phyloP scores from a whole-genome alignment of 2,888 invertebrate species.

The Hymenopus coronatus region DNA sequence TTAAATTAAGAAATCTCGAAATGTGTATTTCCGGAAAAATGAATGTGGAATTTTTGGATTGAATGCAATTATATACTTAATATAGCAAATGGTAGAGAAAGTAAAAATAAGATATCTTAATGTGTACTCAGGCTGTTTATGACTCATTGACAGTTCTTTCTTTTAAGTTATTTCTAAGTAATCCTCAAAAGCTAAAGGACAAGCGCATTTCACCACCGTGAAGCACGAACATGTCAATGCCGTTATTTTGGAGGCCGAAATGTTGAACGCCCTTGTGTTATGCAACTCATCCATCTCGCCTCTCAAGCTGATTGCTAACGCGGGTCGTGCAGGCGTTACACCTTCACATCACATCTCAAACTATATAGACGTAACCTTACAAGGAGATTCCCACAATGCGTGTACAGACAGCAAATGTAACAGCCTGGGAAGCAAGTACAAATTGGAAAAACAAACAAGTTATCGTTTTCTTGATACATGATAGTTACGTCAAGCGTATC shows the following conservation, averaged over 20 bases:
- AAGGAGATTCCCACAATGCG: neutral
- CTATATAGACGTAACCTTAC: neutral
- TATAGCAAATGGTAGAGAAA: too few species aligned
- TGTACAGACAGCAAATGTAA: neutral
- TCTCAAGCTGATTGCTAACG: neutral
- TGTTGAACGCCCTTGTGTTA: neutral
- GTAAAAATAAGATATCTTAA: too few species aligned
- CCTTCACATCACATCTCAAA: neutral
- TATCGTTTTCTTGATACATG: too few species aligned
- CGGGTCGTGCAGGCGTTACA: neutral
- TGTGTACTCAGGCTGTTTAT: neutral
- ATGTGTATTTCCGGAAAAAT: too few species aligned
- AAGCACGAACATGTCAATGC: neutral
- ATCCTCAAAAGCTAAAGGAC: neutral
- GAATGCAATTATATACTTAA: too few species aligned
- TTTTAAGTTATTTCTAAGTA: neutral
- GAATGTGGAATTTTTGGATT: too few species aligned
- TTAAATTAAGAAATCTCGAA: too few species aligned
- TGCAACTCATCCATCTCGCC: neutral
- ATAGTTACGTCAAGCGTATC: too few species aligned
- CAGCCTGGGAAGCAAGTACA: neutral
- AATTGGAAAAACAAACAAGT: too few species aligned
- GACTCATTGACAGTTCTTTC: neutral
- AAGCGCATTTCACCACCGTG: neutral
- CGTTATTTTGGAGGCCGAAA: too few species aligned